These are phyloP conservation scores for Gouania willdenowi DNA, from an alignment of 2,797 vertebrate species.

Conservation along the genomic window DNA sequence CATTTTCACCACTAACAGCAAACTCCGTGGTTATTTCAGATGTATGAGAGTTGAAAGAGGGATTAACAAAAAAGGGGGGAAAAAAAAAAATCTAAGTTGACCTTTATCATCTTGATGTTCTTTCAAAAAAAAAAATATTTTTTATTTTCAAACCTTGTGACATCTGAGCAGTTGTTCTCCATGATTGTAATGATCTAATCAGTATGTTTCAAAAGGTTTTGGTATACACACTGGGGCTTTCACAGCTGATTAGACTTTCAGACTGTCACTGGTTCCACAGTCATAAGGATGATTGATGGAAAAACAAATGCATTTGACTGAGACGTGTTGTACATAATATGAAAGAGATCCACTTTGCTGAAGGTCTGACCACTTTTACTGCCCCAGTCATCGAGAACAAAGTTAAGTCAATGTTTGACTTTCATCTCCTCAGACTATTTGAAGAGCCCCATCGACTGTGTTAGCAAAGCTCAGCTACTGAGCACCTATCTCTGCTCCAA, in stretches of 20 bases:
- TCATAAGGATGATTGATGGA: no score
- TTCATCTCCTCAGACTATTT: constrained; percentile 39
- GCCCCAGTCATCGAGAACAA: constrained; percentile 52
- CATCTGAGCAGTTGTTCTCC: background rate
- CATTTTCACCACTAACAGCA: constrained; percentile 21
- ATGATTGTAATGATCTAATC: background rate
- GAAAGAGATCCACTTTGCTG: constrained; percentile 34
- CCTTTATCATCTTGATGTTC: constrained; percentile 3
- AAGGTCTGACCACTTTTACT: constrained; percentile 59
- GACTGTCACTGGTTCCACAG: no score
- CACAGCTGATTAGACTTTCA: constrained; percentile 9
- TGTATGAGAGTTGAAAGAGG: constrained; percentile 7
- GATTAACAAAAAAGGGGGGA: background rate
- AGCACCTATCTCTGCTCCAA: constrained; percentile 13
- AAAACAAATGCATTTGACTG: constrained; percentile 38
- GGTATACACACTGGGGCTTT: constrained; percentile 8
- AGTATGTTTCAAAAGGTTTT: no score
- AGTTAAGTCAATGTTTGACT: constrained; percentile 43
- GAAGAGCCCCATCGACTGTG: constrained; percentile 24
- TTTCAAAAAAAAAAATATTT: no score
- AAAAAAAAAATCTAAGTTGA: background rate
- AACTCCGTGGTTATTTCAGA: constrained; percentile 12
- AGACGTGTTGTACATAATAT: constrained; percentile 63
- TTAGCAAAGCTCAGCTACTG: constrained; percentile 15
- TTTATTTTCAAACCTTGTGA: no score